These are phyloP conservation scores for Xerus rutilus DNA, from an alignment of 2,797 vertebrate genomes.

Conservation along the genomic window DNA sequence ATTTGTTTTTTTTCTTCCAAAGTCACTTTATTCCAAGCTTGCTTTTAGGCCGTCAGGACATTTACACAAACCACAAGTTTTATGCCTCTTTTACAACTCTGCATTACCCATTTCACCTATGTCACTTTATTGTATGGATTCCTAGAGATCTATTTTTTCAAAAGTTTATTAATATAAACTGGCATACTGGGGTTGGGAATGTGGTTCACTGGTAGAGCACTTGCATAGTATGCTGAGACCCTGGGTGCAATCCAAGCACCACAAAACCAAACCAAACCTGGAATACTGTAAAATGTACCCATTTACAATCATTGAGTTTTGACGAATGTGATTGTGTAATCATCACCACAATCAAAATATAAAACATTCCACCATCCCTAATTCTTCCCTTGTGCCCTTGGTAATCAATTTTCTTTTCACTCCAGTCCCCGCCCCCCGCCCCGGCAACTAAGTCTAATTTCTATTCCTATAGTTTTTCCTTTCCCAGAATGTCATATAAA, in stretches of 20 bases:
- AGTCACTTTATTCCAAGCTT: neutral
- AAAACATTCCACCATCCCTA: neutral
- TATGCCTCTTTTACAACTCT: neutral
- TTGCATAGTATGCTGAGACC: too few species aligned
- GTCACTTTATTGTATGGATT: neutral
- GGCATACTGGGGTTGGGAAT: too few species aligned
- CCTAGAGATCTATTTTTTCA: neutral
- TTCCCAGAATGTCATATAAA: neutral
- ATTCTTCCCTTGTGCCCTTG: neutral
- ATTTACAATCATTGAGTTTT: slow-evolving; percentile 30
- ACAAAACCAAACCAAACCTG: neutral
- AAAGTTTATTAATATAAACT: too few species aligned
- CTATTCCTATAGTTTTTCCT: neutral
- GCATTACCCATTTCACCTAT: neutral
- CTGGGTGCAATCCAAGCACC: too few species aligned
- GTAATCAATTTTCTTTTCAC: neutral
- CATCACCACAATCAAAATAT: neutral
- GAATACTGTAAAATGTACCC: neutral
- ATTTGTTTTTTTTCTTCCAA: neutral
- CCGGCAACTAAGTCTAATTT: neutral
- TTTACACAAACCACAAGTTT: neutral
- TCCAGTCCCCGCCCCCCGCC: too few species aligned
- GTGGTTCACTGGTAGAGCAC: too few species aligned
- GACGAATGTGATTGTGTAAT: neutral
- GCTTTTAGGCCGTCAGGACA: neutral